A percentile compares a stretch with the other conserved stretches of the same genome.
These are phyloP conservation scores for Stenchaetothrips biformis DNA, from an alignment of 2,888 invertebrate species.

Conservation along the genomic window DNA sequence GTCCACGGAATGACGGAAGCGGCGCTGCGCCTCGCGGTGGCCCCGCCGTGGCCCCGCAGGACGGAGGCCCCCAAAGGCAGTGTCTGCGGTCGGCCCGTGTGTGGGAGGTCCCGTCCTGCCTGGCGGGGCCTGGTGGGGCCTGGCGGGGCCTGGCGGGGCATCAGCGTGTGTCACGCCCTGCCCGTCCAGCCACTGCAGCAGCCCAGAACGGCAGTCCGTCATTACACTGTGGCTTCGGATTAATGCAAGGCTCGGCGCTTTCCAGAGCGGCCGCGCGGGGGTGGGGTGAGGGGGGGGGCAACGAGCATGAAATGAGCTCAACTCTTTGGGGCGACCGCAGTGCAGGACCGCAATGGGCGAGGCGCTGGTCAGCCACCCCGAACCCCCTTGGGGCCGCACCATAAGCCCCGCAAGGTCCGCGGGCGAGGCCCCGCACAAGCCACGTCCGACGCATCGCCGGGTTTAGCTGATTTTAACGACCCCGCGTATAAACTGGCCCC, in stretches of 20 bases:
- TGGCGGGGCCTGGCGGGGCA: too few species aligned
- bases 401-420: neutral
- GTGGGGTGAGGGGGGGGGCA: neutral
- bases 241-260: conserved; percentile 3
- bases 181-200: too few species aligned
- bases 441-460: neutral
- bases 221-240: neutral
- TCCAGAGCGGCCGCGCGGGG: neutral
- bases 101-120: neutral
- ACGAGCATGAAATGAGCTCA: conserved; percentile 13
- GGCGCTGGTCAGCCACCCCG: neutral
- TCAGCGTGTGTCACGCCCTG: too few species aligned
- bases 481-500: neutral
- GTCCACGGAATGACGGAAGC: too few species aligned
- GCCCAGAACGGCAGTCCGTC: conserved; percentile 9
- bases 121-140: neutral
- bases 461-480: neutral
- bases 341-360: neutral
- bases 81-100: neutral
- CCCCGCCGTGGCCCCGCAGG: too few species aligned
- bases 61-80: too few species aligned
- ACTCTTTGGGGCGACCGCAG: conserved; percentile 6
- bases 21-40: too few species aligned
- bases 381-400: too few species aligned
- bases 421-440: neutral